Percentiles rank a stretch among this genome's conserved stretches.
These are phyloP conservation scores for Porites lutea DNA, from an alignment of 64 coral and sea anemone species.

Conservation along the genomic window DNA sequence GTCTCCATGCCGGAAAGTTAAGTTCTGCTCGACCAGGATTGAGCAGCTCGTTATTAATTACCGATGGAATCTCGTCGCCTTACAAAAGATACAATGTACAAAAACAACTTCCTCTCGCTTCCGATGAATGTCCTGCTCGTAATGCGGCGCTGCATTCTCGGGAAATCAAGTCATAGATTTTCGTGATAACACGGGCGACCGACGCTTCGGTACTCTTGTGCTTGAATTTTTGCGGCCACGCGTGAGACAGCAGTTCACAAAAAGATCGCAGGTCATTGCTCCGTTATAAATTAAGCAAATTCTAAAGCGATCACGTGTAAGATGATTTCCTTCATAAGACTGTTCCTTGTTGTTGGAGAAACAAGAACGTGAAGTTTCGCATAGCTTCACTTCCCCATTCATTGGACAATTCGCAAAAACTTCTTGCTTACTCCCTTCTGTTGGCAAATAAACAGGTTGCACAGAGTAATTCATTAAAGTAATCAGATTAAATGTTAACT, in stretches of 20 bases:
- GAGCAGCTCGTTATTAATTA: neutral
- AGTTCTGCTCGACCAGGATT: neutral
- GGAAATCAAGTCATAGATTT: neutral
- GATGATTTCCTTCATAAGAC: slow-evolving; percentile 3
- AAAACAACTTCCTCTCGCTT: slow-evolving; percentile 17
- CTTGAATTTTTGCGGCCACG: neutral
- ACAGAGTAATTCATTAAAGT: too few species aligned
- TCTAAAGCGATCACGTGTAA: neutral
- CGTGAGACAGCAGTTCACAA: neutral
- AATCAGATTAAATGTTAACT: too few species aligned
- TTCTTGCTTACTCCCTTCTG: too few species aligned
- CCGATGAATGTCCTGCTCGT: neutral
- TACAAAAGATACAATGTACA: neutral
- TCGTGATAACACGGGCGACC: neutral
- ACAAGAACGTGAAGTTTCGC: neutral
- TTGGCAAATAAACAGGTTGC: too few species aligned
- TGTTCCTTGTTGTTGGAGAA: neutral
- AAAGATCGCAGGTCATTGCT: neutral
- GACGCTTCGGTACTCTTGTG: neutral
- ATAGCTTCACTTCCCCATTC: too few species aligned
- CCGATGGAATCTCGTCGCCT: neutral
- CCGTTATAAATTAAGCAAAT: neutral
- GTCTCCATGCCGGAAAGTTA: too few species aligned
- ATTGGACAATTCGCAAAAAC: too few species aligned
- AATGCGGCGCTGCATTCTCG: neutral